Evolutionary conservation across 2,113 vertebrate genomes (phyloP), one percentile per base, ranked within the genome.

Genomic region (Eudyptes chrysolophus): DNA sequence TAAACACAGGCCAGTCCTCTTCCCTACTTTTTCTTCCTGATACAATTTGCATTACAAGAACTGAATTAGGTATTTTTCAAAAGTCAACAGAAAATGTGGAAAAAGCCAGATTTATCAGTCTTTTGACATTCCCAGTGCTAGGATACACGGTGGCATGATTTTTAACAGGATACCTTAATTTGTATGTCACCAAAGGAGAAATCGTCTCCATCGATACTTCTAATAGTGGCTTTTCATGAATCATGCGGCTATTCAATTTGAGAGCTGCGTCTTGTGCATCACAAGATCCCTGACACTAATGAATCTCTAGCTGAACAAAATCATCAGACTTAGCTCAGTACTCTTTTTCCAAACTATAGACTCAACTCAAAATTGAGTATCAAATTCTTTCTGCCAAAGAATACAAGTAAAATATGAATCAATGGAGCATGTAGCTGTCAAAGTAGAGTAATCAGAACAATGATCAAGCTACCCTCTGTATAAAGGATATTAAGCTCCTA

Each of bases 1-100:
- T 93, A 96, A 94, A 70, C 49, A 92, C 68, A 60, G 62, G 20
- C n/a, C 74, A 52, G 20, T 69, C 58, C 38, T 60, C 38, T 77
- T 80, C 26, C 22, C 5, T 48, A 29, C 66, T 57, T 87, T 92
- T 85, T 42, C 27, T 87, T 83, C 46, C 46, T 32, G 10, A 34
- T 66, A 34, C 12, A 74, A 70, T 85, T 74, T 93, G 46, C 75
- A 85, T 79, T 74, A 32, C 27, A 83, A 85, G 7, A 77, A 40
- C 30, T 9, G 40, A 87, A 94, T 44, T 70, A 72, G 7, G 3
- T 51, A 14, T 62, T 80, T 89, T 81, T 88, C 21, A 14, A 6
- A 71, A 85, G 54, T 46, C 65, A 82, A 75, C 9, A 82, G 30
- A 87, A 81, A 84, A 75, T 30, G 14, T 26, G 16, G 11, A 32